Evolutionary conservation across 2,113 vertebrate species (phyloP).

Genomic region (Motacilla alba): DNA sequence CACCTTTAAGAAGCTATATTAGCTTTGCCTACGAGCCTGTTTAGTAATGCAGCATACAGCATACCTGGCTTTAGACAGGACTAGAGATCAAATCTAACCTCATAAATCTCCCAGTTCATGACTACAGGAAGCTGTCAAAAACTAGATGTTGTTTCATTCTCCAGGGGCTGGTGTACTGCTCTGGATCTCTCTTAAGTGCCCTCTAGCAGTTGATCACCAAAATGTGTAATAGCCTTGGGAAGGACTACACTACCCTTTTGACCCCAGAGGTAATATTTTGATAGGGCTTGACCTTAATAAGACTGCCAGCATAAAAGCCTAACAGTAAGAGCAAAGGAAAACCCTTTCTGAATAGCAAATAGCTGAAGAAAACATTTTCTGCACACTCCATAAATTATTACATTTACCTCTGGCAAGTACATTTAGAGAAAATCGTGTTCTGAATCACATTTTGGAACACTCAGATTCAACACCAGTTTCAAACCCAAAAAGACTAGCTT

Average conservation of each 20-base stretch:
- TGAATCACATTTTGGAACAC: conserved; percentile 21
- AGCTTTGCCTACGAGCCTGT: conserved; percentile 30
- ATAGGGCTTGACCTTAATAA: conserved; percentile 48
- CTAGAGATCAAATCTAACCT: conserved; percentile 64
- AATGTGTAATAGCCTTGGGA: conserved; percentile 37
- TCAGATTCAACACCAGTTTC: not conserved
- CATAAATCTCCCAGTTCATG: conserved; percentile 65
- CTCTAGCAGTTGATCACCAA: conserved; percentile 56
- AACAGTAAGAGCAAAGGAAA: conserved; percentile 25
- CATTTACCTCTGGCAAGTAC: conserved; percentile 56
- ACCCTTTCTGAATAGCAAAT: conserved; percentile 54
- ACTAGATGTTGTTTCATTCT: conserved; percentile 56
- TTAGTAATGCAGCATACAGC: conserved; percentile 49
- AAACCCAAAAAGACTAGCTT: not conserved
- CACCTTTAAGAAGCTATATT: conserved; percentile 54
- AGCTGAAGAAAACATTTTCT: conserved; percentile 47
- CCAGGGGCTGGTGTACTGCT: conserved; percentile 4
- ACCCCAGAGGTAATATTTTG: conserved; percentile 46
- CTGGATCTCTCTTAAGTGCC: conserved; percentile 34
- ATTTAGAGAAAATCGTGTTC: conserved; percentile 43
- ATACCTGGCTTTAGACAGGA: conserved; percentile 39
- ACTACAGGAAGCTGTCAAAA: conserved; percentile 62
- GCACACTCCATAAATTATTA: conserved; percentile 60
- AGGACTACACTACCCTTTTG: conserved; percentile 32
- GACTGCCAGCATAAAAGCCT: not conserved